These are phyloP conservation scores for Sminthopsis crassicaudata DNA, from an alignment of 2,113 vertebrate genomes.

Conservation along the genomic window DNA sequence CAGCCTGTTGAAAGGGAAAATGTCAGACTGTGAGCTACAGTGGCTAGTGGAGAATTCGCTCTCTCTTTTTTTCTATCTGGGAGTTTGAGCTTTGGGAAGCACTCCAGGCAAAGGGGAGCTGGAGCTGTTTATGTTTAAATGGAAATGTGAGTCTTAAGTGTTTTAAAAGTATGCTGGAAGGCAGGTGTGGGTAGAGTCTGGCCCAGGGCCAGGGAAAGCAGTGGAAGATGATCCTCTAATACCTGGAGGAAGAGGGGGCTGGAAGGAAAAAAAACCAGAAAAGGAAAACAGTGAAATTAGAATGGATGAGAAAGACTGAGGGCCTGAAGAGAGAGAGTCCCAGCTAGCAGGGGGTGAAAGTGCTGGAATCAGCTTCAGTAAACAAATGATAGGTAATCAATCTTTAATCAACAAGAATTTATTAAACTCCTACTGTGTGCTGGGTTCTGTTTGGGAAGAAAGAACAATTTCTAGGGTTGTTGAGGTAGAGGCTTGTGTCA, in stretches of 20 bases:
- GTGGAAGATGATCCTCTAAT: neutral
- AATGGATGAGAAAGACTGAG: neutral
- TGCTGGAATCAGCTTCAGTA: neutral
- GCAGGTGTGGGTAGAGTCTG: neutral
- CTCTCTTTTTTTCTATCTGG: neutral
- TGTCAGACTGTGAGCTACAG: neutral
- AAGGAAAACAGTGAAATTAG: neutral
- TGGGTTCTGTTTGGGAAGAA: neutral
- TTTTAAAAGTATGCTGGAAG: neutral
- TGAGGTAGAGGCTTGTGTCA: neutral
- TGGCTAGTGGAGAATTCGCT: neutral
- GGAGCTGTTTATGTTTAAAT: neutral
- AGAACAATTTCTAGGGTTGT: neutral
- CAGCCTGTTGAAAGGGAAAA: neutral
- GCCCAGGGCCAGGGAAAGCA: neutral
- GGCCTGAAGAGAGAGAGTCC: neutral
- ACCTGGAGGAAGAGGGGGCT: neutral
- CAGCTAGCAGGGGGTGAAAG: neutral
- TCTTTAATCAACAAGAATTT: neutral
- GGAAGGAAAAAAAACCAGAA: neutral
- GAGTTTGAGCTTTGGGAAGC: fast-evolving
- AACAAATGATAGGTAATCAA: neutral
- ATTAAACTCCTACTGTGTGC: neutral
- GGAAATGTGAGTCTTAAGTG: neutral
- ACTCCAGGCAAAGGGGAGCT: neutral